Percentiles rank a stretch among this genome's conserved stretches.
Conservation (phyloP, 2,113 vertebrate species). For the Mus pahari region DNA sequence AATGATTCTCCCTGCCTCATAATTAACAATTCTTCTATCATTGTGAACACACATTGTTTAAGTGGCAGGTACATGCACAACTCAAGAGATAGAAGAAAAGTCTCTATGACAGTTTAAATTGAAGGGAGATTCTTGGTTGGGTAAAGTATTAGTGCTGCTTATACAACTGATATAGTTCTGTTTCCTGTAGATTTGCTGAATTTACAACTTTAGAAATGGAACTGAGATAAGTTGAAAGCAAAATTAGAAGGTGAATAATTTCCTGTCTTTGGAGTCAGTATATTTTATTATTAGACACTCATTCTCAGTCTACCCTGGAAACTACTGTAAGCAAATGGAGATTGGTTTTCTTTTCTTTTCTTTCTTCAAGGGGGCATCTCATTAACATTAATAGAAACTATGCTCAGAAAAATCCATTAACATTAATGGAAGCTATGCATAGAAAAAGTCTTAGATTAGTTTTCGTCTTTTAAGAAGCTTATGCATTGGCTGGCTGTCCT, state of each 20-base stretch:
- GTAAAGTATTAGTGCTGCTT: not conserved
- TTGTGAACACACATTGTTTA: conserved; percentile 44
- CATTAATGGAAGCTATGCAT: conserved; percentile 67
- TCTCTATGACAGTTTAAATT: not conserved
- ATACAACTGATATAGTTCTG: not conserved
- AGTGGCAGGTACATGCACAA: conserved; percentile 13
- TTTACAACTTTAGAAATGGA: not conserved
- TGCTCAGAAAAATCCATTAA: conserved; percentile 74
- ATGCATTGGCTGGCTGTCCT: conserved; percentile 56
- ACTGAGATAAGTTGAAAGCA: conserved; percentile 37
- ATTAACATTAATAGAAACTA: conserved; percentile 78
- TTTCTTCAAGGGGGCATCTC: conserved; percentile 70
- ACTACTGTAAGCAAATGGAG: conserved; percentile 67
- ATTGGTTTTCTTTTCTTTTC: conserved; percentile 48
- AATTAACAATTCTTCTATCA: conserved; percentile 62
- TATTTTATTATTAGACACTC: conserved; percentile 51
- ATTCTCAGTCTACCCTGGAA: conserved; percentile 15
- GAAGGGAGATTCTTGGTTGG: not conserved
- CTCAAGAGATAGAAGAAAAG: conserved; percentile 51
- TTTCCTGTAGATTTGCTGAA: conserved; percentile 41
- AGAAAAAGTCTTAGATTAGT: conserved; percentile 67
- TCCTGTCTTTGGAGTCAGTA: conserved; percentile 26
- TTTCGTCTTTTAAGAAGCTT: conserved; percentile 58
- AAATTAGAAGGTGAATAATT: conserved; percentile 55
- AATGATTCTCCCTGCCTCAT: conserved; percentile 57